Base-by-base conservation (phyloP, 23 tunicate species). In the Botrylloides violaceus region DNA sequence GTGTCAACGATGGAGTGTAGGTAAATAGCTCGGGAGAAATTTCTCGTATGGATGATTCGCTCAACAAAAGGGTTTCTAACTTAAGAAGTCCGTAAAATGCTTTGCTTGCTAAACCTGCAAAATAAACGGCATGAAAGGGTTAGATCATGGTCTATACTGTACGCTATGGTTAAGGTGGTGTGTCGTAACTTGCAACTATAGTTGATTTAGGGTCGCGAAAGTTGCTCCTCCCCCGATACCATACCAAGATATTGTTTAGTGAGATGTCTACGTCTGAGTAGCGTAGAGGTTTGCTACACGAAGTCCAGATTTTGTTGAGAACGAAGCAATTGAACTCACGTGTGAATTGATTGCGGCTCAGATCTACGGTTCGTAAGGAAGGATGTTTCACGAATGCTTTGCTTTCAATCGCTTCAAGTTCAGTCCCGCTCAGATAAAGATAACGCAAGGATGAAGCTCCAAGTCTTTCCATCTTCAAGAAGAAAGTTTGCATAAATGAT, bases 351-450 rank as follows among this genome's bases (percentile, higher is more conserved):
- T 85, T 85, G 43, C 55, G 72, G 34, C 85, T 79, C 53, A 85
- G 43, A 66, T 85, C 94, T 29, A 85, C 66, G n/a, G 32, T 47
- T 25, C 21, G 26, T 1, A 85, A 35, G 4, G 15, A 35, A 34
- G 55, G 19, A 55, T 71, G 58, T 23, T 25, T 21, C 34, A 34
- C 71, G 48, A 85, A 85, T n/a, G 77, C 72, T 2, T 36, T 27
- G 36, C 75, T 76, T 59, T 85, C 85, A 30, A 85, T 79, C 25
- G 66, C 77, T 35, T 26, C 58, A 3, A 85, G 29, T 29, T 64
- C 49, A 47, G 84, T 80, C 80, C 74, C 43, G 29, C 59, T 36
- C n/a, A 79, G 28, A 34, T 15, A 66, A 7, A 85, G 79, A 34
- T 79, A 35, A 12, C 20, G 31, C 36, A 85, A 29, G 34, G 49